Evolutionary conservation across 1,140 invertebrate genomes (phyloP), one percentile per base, ranked within the genome.

Genomic region (Aphaenogaster floridana): DNA sequence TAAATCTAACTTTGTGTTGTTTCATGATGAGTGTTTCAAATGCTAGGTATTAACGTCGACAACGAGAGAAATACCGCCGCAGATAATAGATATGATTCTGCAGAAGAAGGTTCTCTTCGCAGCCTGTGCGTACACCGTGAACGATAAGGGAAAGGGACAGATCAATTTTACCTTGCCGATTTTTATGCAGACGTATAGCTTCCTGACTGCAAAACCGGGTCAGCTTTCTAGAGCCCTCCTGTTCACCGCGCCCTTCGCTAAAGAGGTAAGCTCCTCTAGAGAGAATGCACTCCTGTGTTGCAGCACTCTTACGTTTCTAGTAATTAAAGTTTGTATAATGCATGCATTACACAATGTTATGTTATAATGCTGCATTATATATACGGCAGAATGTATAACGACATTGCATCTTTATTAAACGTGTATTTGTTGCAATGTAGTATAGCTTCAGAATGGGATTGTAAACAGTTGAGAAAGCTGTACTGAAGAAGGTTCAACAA

Each of bases 191-290:
- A 96, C 97, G 0, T 98, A 99, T 88, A 96, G 97, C 0, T 97
- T 98, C 91, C 95, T 99, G 72, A 96, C 97, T 8, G 96, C 97
- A 0, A 96, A 97, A 74, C 98, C 98, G 2, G 96, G 96, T 87
- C 97, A 97, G 92, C 94, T 98, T 3, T 98, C 97, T 86, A 96
- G 98, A 90, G 98, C 97, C 0, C 96, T 98, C 54, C 94, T 99
- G 1, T 99, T 99, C 92, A 97, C 98, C 52, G 97, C 98, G 6
- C 98, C 98, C 2, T 99, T 98, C 93, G 97, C 97, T 3, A 95
- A 96, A 50, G 97, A 97, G 94, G 97, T 98, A 76, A 84, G 28
- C 36, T 48, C 28, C 28, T 28, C 28, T 28, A 28, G 28, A 28
- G 28, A 28, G 28, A 28, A 1, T 7, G 1, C 45, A 34, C 3